These are phyloP conservation scores for Numenius arquata DNA, from an alignment of 2,113 vertebrate genomes.

Conservation along the genomic window DNA sequence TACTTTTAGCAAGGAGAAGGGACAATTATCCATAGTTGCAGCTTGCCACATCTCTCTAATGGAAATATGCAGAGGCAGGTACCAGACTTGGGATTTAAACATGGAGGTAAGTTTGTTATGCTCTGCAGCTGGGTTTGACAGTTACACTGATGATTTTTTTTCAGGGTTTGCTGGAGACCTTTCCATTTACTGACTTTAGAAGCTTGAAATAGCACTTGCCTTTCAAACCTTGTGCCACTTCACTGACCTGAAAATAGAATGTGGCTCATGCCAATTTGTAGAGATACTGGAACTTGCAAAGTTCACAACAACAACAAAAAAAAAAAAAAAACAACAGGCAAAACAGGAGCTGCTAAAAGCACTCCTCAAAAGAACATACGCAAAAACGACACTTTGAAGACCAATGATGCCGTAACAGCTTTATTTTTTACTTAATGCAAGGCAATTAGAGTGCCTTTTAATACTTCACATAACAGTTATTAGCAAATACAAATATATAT, in stretches of 20 bases:
- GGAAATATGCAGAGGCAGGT: neutral
- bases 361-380: neutral
- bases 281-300: neutral
- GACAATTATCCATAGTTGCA: neutral
- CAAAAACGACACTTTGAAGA: conserved; percentile 11
- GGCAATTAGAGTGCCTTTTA: conserved; percentile 77
- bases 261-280: neutral
- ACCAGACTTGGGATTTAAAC: neutral
- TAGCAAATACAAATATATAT: conserved; percentile 79
- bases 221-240: neutral
- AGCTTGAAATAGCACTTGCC: neutral
- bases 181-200: neutral
- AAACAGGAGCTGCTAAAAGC: neutral
- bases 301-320: neutral
- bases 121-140: neutral
- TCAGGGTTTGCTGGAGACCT: neutral
- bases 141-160: neutral
- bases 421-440: conserved; percentile 78
- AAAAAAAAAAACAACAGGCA: neutral
- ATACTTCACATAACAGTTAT: conserved; percentile 79
- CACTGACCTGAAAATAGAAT: neutral
- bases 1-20: neutral
- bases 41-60: rapidly evolving
- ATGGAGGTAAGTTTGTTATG: neutral
- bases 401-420: conserved; percentile 63